Evolutionary conservation across 2,113 vertebrate species (phyloP).

Genomic region (Colaptes auratus): DNA sequence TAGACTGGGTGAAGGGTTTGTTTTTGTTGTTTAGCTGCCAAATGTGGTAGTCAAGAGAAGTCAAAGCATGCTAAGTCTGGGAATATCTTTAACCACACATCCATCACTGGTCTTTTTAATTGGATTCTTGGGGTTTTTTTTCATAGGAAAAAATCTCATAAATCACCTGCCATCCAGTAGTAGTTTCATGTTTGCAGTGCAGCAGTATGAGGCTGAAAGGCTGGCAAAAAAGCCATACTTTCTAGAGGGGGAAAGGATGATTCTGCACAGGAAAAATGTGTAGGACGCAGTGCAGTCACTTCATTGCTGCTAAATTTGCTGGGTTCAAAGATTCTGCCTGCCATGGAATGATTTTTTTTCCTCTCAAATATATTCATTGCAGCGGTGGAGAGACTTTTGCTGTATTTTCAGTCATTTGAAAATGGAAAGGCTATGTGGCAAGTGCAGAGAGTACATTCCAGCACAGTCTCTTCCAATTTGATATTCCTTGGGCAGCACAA

Average conservation of each 20-base stretch:
- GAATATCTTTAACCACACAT: slow-evolving; percentile 40
- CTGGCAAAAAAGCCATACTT: background rate
- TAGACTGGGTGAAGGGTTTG: background rate
- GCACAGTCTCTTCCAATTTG: background rate
- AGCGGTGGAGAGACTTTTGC: background rate
- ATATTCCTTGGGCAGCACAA: background rate
- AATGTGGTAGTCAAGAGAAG: background rate
- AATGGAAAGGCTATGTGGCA: background rate
- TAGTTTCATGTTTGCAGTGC: background rate
- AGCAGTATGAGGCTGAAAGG: background rate
- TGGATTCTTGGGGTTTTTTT: background rate
- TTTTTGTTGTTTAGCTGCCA: slow-evolving; percentile 33
- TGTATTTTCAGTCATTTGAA: background rate
- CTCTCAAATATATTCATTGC: background rate
- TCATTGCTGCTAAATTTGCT: background rate
- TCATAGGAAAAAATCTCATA: background rate
- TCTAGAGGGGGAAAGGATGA: background rate
- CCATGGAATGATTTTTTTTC: background rate
- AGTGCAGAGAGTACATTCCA: background rate
- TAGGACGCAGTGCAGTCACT: background rate
- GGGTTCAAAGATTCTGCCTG: background rate
- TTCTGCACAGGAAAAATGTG: background rate
- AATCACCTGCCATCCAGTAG: background rate
- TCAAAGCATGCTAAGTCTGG: background rate
- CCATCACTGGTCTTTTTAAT: background rate